Conservation (phyloP, 1,140 invertebrate genomes). For the silkworm (Bombyx mori) region DNA sequence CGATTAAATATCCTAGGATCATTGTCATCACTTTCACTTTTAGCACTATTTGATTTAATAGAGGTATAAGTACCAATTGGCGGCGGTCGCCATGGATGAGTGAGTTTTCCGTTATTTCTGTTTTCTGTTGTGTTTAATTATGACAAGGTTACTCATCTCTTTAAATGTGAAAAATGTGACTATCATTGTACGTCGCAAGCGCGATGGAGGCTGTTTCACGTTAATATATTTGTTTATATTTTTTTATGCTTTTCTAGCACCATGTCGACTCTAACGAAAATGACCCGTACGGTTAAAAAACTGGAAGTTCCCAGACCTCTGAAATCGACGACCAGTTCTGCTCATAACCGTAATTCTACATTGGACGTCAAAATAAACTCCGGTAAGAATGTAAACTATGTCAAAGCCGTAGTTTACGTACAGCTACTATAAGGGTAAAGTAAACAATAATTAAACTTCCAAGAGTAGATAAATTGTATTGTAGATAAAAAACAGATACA, state of each 20-base stretch:
- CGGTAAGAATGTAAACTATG: conserved; percentile 35
- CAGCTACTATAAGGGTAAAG: too few relatives aligned
- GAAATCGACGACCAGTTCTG: conserved; percentile 73
- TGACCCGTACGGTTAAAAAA: conserved; percentile 76
- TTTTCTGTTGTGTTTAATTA: conserved; percentile 48
- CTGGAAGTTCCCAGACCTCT: conserved; percentile 81
- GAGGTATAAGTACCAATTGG: conserved; percentile 50
- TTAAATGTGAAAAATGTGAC: conserved; percentile 35
- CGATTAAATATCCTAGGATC: conserved; percentile 67
- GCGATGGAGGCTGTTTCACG: not conserved
- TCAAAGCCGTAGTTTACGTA: too few relatives aligned
- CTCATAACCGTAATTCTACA: conserved; percentile 64
- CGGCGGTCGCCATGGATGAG: conserved; percentile 61
- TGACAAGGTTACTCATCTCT: conserved; percentile 54
- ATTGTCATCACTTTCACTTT: conserved; percentile 71
- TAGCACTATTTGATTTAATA: conserved; percentile 49
- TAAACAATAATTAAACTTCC: too few relatives aligned
- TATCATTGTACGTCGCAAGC: conserved; percentile 24
- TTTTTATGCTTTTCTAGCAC: conserved; percentile 39
- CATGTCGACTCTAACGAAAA: conserved; percentile 71
- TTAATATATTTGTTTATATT: not conserved
- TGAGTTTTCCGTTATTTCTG: conserved; percentile 48
- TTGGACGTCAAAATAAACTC: conserved; percentile 68
- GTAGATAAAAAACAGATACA: too few relatives aligned
- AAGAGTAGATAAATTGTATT: too few relatives aligned